phyloP scores from a whole-genome alignment of 1,140 invertebrate species.

The Acromyrmex charruanus region DNA sequence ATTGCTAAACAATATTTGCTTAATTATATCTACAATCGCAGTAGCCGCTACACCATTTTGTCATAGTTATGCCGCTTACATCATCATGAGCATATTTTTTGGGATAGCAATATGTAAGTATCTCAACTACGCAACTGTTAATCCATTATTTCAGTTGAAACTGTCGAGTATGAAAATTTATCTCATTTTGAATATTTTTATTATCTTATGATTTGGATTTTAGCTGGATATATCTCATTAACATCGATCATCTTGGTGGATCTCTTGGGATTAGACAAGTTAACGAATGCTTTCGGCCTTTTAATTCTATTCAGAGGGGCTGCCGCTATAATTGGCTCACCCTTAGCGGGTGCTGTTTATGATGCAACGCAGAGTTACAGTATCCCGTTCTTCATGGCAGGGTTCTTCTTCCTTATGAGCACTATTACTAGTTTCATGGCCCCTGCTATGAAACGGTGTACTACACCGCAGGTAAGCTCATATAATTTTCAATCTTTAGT shows the following conservation, averaged over 20 bases:
- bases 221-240: conserved; percentile 98
- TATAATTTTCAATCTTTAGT: neutral
- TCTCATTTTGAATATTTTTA: conserved; percentile 15
- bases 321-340: conserved; percentile 95
- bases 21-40: conserved; percentile 95
- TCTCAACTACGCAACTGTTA: conserved; percentile 12
- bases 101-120: conserved; percentile 98
- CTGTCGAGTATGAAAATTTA: neutral
- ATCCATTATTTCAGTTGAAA: neutral
- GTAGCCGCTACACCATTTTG: conserved; percentile 95
- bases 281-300: conserved; percentile 98
- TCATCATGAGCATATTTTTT: conserved; percentile 95
- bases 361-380: conserved; percentile 95
- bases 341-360: conserved; percentile 94
- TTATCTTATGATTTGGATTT: conserved; percentile 80
- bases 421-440: conserved; percentile 95
- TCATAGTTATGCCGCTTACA: conserved; percentile 91
- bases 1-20: conserved; percentile 97
- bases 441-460: conserved; percentile 90
- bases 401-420: conserved; percentile 94
- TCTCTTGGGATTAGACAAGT: conserved; percentile 96
- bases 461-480: conserved; percentile 81
- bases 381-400: conserved; percentile 97
- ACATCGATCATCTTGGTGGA: conserved; percentile 99
- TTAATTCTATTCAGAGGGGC: conserved; percentile 97